Evolutionary conservation across 2,113 vertebrate genomes (phyloP).

Genomic region (Pluvialis apricaria): DNA sequence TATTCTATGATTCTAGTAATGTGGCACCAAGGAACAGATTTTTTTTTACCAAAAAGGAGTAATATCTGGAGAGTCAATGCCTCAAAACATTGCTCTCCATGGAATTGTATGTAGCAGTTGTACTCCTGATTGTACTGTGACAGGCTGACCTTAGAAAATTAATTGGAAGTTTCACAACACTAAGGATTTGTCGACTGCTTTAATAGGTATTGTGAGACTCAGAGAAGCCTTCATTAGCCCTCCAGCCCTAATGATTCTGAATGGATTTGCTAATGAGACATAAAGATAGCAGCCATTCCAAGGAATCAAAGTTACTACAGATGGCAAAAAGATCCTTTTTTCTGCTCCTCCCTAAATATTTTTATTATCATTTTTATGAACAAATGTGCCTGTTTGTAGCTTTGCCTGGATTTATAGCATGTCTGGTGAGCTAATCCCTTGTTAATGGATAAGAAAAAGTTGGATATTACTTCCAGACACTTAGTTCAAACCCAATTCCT

Average conservation of each 20-base stretch:
- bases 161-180: slow-evolving; percentile 51
- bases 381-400: not conserved
- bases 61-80: not conserved
- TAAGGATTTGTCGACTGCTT: slow-evolving; percentile 18
- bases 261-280: slow-evolving; percentile 32
- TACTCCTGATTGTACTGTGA: not conserved
- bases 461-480: not conserved
- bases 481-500: not conserved
- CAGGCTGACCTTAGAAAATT: slow-evolving; percentile 55
- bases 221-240: slow-evolving; percentile 27
- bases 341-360: not conserved
- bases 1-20: not conserved
- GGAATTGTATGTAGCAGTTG: not conserved
- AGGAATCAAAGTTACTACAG: not conserved
- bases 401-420: not conserved
- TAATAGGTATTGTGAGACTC: slow-evolving; percentile 38
- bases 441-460: not conserved
- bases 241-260: slow-evolving; percentile 28
- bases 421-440: not conserved
- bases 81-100: not conserved
- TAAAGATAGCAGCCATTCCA: not conserved
- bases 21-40: not conserved
- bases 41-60: not conserved
- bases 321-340: not conserved
- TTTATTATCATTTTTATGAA: not conserved